Evolutionary conservation across 2,113 vertebrate genomes (phyloP).

Genomic region (Sterrhoptilus dennistouni): DNA sequence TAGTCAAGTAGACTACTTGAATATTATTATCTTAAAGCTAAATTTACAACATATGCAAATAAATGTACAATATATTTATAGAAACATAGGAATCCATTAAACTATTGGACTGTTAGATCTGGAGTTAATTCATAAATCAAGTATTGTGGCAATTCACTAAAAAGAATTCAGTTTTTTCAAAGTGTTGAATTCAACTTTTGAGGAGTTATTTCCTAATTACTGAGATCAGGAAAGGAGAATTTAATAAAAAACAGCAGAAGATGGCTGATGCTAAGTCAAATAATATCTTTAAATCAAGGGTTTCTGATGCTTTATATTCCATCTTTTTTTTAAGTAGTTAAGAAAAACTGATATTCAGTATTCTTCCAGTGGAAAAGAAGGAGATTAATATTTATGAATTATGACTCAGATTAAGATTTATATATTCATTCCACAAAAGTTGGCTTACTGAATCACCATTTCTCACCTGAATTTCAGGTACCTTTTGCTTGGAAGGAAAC

Average conservation of each 20-base stretch:
- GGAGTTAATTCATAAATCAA: not conserved
- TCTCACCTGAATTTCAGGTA: conserved; percentile 28
- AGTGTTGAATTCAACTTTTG: not conserved
- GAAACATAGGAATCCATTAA: not conserved
- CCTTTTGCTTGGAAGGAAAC: conserved; percentile 21
- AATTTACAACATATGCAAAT: not conserved
- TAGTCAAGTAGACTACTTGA: not conserved
- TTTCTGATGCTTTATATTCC: not conserved
- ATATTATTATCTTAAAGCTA: not conserved
- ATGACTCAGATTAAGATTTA: conserved; percentile 56
- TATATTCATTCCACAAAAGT: conserved; percentile 21
- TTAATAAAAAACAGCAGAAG: not conserved
- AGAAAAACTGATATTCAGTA: conserved; percentile 5
- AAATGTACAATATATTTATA: not conserved
- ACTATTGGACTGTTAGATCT: not conserved
- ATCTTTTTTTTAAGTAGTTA: not conserved
- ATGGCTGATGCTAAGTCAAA: not conserved
- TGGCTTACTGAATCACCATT: conserved; percentile 26
- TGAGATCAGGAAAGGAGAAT: not conserved
- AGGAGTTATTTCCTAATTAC: not conserved
- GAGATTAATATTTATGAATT: conserved; percentile 56
- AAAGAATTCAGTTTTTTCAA: not conserved
- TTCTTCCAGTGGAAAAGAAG: not conserved
- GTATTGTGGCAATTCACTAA: not conserved
- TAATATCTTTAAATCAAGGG: not conserved